Percentiles rank a stretch among this genome's conserved stretches.
These are phyloP conservation scores for Premnoplex brunnescens DNA, from an alignment of 2,797 vertebrate genomes.

Conservation along the genomic window DNA sequence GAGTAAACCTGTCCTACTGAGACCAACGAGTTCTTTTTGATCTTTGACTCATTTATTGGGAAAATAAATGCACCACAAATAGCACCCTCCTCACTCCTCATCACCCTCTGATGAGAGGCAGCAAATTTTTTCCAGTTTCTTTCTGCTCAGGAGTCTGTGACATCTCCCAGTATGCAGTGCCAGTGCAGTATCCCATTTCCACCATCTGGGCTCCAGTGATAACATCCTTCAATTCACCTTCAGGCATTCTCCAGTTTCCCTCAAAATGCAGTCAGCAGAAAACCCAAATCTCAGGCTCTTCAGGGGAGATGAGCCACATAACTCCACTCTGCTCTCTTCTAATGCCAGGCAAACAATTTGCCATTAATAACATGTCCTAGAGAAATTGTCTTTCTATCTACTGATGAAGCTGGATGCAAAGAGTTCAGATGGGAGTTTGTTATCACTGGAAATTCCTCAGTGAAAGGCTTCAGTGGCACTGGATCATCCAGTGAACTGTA, in stretches of 20 bases:
- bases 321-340: background rate
- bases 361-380: background rate
- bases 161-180: background rate
- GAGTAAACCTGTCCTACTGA: background rate
- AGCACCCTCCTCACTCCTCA: background rate
- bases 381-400: background rate
- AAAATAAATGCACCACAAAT: background rate
- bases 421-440: background rate
- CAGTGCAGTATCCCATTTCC: background rate
- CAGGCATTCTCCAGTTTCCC: background rate
- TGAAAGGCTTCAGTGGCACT: background rate
- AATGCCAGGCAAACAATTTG: background rate
- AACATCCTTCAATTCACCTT: background rate
- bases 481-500: background rate
- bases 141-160: background rate
- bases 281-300: background rate
- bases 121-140: background rate
- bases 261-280: background rate
- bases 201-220: background rate
- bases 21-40: background rate
- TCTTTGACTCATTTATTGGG: background rate
- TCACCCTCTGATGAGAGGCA: background rate
- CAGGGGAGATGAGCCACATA: background rate
- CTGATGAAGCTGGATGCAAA: background rate
- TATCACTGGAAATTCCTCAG: background rate